phyloP scores from a whole-genome alignment of 2,888 invertebrate genomes.

The Troglohyphantes excavatus region DNA sequence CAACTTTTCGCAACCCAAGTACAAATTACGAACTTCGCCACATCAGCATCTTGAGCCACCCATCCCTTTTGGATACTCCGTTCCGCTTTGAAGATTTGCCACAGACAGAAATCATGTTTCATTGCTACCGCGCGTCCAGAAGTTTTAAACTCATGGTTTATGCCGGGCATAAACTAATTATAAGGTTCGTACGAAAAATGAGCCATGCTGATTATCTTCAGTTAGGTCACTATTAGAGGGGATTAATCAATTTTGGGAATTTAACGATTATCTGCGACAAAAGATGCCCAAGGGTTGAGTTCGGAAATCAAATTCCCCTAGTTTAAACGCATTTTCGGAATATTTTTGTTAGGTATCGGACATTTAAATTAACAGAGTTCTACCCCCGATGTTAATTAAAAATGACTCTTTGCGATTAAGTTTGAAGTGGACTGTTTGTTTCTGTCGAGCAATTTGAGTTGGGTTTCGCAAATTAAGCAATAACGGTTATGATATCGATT shows the following conservation, averaged over 20 bases:
- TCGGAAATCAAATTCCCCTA: slow-evolving; percentile 15
- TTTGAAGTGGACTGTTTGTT: slow-evolving; percentile 44
- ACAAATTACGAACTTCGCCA: background rate
- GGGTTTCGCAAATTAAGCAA: background rate
- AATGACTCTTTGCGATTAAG: slow-evolving; percentile 25
- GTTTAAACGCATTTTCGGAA: slow-evolving; percentile 1
- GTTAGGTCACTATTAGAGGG: slow-evolving; percentile 11
- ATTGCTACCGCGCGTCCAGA: background rate
- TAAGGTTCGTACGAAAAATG: slow-evolving; percentile 23
- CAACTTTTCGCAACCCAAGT: background rate
- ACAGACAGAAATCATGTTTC: background rate
- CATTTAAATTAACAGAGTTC: background rate
- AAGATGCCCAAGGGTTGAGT: background rate
- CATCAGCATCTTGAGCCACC: background rate
- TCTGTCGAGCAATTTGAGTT: slow-evolving; percentile 15
- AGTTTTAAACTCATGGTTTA: background rate
- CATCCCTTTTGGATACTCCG: background rate
- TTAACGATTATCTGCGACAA: slow-evolving; percentile 25
- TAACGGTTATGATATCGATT: background rate
- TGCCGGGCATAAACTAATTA: slow-evolving; percentile 14
- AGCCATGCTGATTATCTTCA: slow-evolving; percentile 52
- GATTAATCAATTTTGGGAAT: slow-evolving; percentile 33
- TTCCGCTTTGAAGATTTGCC: background rate
- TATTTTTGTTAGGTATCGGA: background rate
- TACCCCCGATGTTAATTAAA: slow-evolving; percentile 27